Base-by-base conservation (phyloP, 2,888 invertebrate genomes). In the Drosophila ustulata region DNA sequence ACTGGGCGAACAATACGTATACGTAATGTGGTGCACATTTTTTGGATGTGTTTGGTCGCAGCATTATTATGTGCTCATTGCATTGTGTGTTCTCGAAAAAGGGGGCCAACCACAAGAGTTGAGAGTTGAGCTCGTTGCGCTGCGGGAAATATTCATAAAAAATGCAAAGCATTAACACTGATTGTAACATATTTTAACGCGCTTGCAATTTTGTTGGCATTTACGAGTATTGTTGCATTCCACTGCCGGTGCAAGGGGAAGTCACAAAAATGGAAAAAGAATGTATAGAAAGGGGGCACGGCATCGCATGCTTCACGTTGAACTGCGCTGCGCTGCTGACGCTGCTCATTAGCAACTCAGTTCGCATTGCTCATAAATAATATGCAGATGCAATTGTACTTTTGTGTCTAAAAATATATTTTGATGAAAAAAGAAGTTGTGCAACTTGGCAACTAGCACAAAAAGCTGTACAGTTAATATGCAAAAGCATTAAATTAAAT, bases 81-180 rank as follows among this genome's bases (percentile, higher is more conserved):
- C 70, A 67, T 62, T 75, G 43, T 70, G 46, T 47, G 62, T 9
- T 34, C 18, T 18, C 18, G 34, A 11, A 3, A 32, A 9, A 4
- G 57, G 37, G 41, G 30, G 46, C 45, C 52, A 30, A 46, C 45
- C 52, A 30, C 30, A 30, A 37, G 49, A 41, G 45, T 56, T 55
- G 56, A 45, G 56, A 37, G 37, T 37, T 41, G 13, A 41, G 13
- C 39, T 41, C 8, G 18, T 18, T 41, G 39, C 39, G 37, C 79
- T 65, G 68, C 58, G 84, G 65, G 66, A 75, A 75, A 66, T 84
- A 76, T 84, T 75, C 78, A 89, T 89, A 75, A 84, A 79, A 88
- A 87, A 80, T 81, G 75, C 76, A 82, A 64, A 71, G 65, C 73
- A 87, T 89, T 89, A 82, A 87, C 79, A 69, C 76, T 81, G 85